phyloP scores from a whole-genome alignment of 1,140 invertebrate species.

The Lithobius niger region DNA sequence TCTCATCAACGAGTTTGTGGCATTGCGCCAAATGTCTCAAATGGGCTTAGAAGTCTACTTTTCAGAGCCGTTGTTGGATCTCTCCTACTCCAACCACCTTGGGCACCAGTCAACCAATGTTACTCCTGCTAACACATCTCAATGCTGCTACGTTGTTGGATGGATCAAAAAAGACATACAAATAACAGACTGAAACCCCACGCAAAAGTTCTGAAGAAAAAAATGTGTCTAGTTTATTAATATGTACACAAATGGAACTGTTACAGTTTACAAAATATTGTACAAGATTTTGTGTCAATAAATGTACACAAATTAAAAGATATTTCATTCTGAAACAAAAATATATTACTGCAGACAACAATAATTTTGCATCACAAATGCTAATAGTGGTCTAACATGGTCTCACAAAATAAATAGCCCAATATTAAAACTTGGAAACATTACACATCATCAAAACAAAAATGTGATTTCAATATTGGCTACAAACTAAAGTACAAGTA shows the following conservation, averaged over 20 bases:
- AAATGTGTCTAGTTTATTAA: too few relatives aligned
- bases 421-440: too few relatives aligned
- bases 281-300: neutral
- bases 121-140: neutral
- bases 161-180: neutral
- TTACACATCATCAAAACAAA: too few relatives aligned
- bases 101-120: neutral
- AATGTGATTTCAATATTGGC: too few relatives aligned
- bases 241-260: too few relatives aligned
- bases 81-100: neutral
- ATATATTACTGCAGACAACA: too few relatives aligned
- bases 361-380: too few relatives aligned
- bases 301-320: slow-evolving; percentile 4
- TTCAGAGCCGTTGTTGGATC: neutral
- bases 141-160: slow-evolving; percentile 8
- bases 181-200: too few relatives aligned
- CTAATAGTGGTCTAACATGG: too few relatives aligned
- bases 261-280: neutral
- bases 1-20: neutral
- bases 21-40: neutral
- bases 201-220: too few relatives aligned
- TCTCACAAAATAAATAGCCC: too few relatives aligned
- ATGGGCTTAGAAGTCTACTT: slow-evolving; percentile 2
- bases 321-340: slow-evolving; percentile 5
- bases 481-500: too few relatives aligned